A percentile compares a stretch with the other conserved stretches of the same genome.
phyloP scores from a whole-genome alignment of 2,113 vertebrate species.

The Tyrannus savana region DNA sequence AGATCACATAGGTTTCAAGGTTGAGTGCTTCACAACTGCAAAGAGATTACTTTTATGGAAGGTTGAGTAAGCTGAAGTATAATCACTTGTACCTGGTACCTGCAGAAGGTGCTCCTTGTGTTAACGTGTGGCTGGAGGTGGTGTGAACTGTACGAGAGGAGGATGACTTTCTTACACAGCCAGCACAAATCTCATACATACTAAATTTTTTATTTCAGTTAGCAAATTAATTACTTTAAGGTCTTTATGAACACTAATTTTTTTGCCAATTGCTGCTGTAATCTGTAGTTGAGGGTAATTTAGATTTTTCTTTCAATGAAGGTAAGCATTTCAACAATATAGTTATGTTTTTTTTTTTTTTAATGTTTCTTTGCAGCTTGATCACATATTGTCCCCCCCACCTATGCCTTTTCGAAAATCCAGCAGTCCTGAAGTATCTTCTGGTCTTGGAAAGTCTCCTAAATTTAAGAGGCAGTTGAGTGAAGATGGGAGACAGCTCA shows the following conservation, averaged over 20 bases:
- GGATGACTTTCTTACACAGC: background rate
- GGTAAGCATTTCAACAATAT: background rate
- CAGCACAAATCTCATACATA: background rate
- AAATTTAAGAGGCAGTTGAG: conserved; percentile 87
- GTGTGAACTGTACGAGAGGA: background rate
- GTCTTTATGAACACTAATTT: background rate
- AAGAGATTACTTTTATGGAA: background rate
- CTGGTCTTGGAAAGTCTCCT: conserved; percentile 73
- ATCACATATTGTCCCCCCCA: conserved; percentile 87
- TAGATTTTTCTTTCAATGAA: background rate
- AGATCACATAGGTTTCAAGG: rapidly evolving
- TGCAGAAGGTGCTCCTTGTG: background rate
- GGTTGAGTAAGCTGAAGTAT: background rate
- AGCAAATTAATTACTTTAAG: background rate
- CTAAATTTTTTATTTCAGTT: background rate
- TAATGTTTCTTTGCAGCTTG: conserved; percentile 79
- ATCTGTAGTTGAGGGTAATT: background rate
- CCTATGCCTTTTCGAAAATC: conserved; percentile 83
- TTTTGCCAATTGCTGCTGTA: background rate
- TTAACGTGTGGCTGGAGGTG: background rate
- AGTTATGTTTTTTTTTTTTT: background rate
- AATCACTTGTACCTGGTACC: background rate
- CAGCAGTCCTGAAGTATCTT: conserved; percentile 87
- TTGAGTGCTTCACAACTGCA: background rate
- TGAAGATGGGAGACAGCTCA: conserved; percentile 85